These are phyloP conservation scores for Malurus splendens DNA, from an alignment of 2,797 vertebrate species.

Conservation along the genomic window DNA sequence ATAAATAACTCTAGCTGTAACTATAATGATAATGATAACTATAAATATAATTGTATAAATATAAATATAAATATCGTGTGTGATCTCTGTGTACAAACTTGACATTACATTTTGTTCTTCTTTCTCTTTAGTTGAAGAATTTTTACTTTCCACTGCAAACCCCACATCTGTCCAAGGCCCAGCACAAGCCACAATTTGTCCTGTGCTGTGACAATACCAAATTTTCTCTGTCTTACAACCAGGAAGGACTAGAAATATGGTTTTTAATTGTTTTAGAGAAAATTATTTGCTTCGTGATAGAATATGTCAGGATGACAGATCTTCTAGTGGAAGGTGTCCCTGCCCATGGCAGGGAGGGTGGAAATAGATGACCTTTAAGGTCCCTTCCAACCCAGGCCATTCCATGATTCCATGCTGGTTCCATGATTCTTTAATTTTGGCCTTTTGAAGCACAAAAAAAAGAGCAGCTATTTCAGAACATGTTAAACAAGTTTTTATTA, in stretches of 20 bases:
- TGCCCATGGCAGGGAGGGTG: not conserved
- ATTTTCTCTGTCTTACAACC: not conserved
- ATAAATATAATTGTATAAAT: not conserved
- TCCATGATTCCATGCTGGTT: not conserved
- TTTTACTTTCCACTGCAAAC: not conserved
- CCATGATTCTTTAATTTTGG: not conserved
- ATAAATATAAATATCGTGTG: too few species aligned
- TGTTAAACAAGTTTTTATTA: slow-evolving; percentile 48
- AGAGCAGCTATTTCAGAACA: not conserved
- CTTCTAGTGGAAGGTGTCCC: not conserved
- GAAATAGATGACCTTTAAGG: not conserved
- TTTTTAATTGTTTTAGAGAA: not conserved
- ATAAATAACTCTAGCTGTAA: not conserved
- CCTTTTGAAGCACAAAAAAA: not conserved
- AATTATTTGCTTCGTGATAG: not conserved
- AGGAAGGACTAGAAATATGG: not conserved
- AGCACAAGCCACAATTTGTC: not conserved
- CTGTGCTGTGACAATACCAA: not conserved
- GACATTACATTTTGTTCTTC: not conserved
- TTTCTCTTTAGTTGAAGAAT: not conserved
- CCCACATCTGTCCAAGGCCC: not conserved
- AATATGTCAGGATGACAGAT: not conserved
- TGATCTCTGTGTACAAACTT: not conserved
- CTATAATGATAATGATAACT: too few species aligned
- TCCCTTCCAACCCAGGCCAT: not conserved